phyloP scores from a whole-genome alignment of 2,797 vertebrate genomes.

The Karalla daura region DNA sequence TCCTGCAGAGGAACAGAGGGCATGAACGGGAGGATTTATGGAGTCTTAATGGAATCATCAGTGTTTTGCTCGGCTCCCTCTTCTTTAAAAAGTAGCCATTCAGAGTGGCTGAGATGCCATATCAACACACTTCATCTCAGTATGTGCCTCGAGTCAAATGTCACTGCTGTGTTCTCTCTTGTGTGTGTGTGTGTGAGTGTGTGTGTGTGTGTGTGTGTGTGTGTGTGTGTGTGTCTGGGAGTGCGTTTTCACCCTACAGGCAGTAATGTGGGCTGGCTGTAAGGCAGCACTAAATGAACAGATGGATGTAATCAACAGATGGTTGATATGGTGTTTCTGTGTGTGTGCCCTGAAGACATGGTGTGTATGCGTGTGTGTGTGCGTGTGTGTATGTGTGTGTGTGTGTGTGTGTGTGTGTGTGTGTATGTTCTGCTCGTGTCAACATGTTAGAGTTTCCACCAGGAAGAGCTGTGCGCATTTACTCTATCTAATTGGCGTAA shows the following conservation, averaged over 20 bases:
- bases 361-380: conserved; percentile 8
- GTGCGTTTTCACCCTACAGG: conserved; percentile 22
- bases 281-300: conserved; percentile 52
- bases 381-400: conserved; percentile 8
- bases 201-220: conserved; percentile 11
- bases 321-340: conserved; percentile 58
- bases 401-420: not conserved
- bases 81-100: conserved; percentile 47
- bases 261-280: conserved; percentile 34
- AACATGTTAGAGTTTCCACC: not conserved
- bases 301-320: conserved; percentile 63
- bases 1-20: conserved; percentile 17
- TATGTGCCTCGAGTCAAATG: conserved; percentile 21
- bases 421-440: not conserved
- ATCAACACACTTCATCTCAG: conserved; percentile 46
- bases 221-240: conserved; percentile 11
- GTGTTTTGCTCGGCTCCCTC: conserved; percentile 16
- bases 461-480: not conserved
- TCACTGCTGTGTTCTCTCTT: not conserved
- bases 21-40: conserved; percentile 33
- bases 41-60: conserved; percentile 53
- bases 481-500: too few relatives aligned
- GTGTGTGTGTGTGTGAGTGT: conserved; percentile 18
- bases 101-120: conserved; percentile 22
- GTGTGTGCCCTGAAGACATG: conserved; percentile 36